Percentiles rank a stretch among this genome's conserved stretches.
Conservation (phyloP, 37 sponge, comb jelly and placozoan genomes). For the Aphrocallistes beatrix region DNA sequence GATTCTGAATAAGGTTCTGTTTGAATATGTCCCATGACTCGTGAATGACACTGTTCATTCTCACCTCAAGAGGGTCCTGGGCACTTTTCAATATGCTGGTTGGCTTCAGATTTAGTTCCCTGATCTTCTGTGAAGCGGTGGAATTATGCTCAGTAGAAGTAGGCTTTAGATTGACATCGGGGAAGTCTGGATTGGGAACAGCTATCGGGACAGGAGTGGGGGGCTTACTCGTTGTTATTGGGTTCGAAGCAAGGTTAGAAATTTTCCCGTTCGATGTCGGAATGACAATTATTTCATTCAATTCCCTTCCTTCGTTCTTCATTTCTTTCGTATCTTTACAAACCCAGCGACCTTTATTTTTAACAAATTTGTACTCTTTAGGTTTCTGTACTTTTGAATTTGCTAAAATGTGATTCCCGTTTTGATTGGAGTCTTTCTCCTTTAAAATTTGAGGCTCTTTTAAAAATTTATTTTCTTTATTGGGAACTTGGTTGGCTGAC, state of each 20-base stretch:
- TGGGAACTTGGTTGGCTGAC: neutral
- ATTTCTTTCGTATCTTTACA: constrained; percentile 19
- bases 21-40: neutral
- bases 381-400: neutral
- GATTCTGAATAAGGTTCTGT: neutral
- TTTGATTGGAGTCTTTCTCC: neutral
- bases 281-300: neutral
- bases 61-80: neutral
- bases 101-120: neutral
- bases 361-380: neutral
- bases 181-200: neutral
- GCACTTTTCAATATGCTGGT: neutral
- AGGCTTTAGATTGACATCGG: neutral
- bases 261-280: neutral
- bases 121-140: neutral
- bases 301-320: neutral
- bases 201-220: neutral
- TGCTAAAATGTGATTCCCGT: neutral
- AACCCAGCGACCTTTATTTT: neutral
- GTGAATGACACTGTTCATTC: neutral
- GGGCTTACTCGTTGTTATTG: no score
- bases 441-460: neutral
- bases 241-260: no score
- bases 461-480: neutral
- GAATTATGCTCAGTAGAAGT: neutral